Conservation (phyloP, 2,888 invertebrate species). For the Drosophila merina region DNA sequence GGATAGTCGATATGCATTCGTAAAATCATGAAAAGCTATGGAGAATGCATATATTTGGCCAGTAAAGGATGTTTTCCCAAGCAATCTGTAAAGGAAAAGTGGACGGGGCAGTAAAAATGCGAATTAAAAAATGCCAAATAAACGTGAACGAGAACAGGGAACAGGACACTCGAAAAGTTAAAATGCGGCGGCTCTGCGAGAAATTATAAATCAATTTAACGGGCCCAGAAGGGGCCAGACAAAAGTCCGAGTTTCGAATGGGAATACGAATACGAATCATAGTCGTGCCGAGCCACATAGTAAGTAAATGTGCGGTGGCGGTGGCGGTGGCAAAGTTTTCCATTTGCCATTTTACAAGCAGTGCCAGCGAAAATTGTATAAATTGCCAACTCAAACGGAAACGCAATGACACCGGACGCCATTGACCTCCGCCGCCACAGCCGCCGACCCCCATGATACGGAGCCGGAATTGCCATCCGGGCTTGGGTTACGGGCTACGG, state of each 20-base stretch:
- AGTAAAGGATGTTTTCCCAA: slow-evolving; percentile 39
- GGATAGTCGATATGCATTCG: slow-evolving; percentile 14
- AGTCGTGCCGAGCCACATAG: slow-evolving; percentile 41
- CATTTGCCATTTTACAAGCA: slow-evolving; percentile 57
- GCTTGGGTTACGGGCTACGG: slow-evolving; percentile 9
- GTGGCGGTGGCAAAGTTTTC: slow-evolving; percentile 48
- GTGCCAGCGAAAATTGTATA: slow-evolving; percentile 66
- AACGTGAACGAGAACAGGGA: slow-evolving; percentile 47
- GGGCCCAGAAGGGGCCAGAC: slow-evolving; percentile 50
- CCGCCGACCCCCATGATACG: slow-evolving; percentile 37
- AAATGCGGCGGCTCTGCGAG: slow-evolving; percentile 66
- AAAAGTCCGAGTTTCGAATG: slow-evolving; percentile 48
- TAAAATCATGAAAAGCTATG: slow-evolving; percentile 33
- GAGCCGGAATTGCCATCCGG: slow-evolving; percentile 1
- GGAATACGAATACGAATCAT: neutral
- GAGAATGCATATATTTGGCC: slow-evolving; percentile 34
- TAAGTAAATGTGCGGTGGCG: slow-evolving; percentile 73
- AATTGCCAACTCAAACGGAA: slow-evolving; percentile 78
- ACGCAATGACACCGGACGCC: slow-evolving; percentile 78
- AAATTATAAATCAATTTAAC: slow-evolving; percentile 79
- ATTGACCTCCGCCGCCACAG: slow-evolving; percentile 56
- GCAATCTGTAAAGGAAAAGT: slow-evolving; percentile 9
- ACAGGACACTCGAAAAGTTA: slow-evolving; percentile 71
- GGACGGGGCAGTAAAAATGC: slow-evolving; percentile 23
- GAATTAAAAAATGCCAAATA: slow-evolving; percentile 51